Percentiles rank a stretch among this genome's conserved stretches.
phyloP scores from a whole-genome alignment of 2,113 vertebrate genomes.

The Cyanoliseus patagonus region DNA sequence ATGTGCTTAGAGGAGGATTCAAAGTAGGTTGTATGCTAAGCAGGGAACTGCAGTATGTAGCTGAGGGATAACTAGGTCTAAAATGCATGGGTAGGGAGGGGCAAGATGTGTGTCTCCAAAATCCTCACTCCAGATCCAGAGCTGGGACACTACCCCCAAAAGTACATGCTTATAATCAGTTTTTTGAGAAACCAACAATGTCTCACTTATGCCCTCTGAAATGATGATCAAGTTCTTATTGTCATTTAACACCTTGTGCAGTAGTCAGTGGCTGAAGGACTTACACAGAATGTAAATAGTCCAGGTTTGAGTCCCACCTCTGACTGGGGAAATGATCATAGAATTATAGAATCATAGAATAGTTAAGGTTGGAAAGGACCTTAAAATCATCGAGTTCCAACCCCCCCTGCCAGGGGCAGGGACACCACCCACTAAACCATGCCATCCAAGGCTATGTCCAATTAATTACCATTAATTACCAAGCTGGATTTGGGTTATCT shows the following conservation, averaged over 20 bases:
- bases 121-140: not conserved
- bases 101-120: not conserved
- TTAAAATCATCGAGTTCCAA: no score
- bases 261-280: not conserved
- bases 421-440: no score
- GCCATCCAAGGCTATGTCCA: no score
- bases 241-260: not conserved
- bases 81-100: not conserved
- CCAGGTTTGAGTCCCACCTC: not conserved
- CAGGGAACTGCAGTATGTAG: not conserved
- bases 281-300: not conserved
- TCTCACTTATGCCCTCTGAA: not conserved
- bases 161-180: not conserved
- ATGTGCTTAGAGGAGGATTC: not conserved
- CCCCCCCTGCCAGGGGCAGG: no score
- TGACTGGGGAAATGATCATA: not conserved
- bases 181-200: not conserved
- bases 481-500: not conserved
- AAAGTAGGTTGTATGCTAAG: not conserved
- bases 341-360: no score
- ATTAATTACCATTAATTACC: not conserved
- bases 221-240: not conserved
- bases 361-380: no score
- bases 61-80: not conserved
- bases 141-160: not conserved